These are phyloP conservation scores for Nixonia krombeini DNA, from an alignment of 1,140 invertebrate genomes.

Conservation along the genomic window DNA sequence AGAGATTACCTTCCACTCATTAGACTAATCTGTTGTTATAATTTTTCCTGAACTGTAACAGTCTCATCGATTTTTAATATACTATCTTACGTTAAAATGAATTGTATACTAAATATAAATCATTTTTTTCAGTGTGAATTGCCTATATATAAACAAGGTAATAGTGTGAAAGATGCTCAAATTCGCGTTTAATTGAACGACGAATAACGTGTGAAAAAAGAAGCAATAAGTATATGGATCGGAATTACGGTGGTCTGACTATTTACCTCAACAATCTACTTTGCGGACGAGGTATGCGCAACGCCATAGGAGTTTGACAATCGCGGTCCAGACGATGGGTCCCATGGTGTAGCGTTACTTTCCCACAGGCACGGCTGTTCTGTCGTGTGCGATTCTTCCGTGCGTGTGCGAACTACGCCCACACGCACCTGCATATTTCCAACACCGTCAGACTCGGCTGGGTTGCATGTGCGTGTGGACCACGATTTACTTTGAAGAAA, in stretches of 20 bases:
- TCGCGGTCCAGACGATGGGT: slow-evolving; percentile 63
- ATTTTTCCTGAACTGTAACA: no score
- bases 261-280: slow-evolving; percentile 15
- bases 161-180: no score
- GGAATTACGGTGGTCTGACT: slow-evolving; percentile 56
- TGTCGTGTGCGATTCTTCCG: slow-evolving; percentile 41
- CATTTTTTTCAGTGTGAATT: no score
- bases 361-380: slow-evolving; percentile 61
- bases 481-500: slow-evolving; percentile 5
- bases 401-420: slow-evolving; percentile 31
- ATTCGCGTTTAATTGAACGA: no score
- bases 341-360: slow-evolving; percentile 70
- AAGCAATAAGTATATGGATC: slow-evolving; percentile 23
- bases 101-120: no score
- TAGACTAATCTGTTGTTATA: no score
- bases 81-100: no score
- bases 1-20: no score
- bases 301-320: slow-evolving; percentile 60
- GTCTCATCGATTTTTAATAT: no score
- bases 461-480: not conserved
- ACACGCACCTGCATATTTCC: slow-evolving; percentile 44
- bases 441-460: not conserved
- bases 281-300: slow-evolving; percentile 15
- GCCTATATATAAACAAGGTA: no score
- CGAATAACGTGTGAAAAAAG: slow-evolving; percentile 24